Conservation (phyloP, 2,888 invertebrate species). For the Seira ritae region DNA sequence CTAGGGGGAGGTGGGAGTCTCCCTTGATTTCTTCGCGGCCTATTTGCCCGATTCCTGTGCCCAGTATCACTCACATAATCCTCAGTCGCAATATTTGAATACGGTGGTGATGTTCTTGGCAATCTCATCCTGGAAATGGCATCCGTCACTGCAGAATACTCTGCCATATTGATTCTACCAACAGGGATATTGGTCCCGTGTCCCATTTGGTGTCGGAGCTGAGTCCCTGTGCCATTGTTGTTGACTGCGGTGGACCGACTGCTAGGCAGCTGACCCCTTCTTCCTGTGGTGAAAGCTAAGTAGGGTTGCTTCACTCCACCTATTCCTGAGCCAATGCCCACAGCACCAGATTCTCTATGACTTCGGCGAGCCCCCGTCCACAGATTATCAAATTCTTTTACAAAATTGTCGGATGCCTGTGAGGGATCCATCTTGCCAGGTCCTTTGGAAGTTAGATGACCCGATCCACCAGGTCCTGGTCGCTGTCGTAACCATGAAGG, state of each 20-base stretch:
- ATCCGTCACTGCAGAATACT: slow-evolving; percentile 76
- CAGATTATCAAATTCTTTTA: slow-evolving; percentile 71
- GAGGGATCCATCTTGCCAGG: slow-evolving; percentile 70
- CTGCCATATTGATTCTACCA: slow-evolving; percentile 76
- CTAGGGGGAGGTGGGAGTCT: slow-evolving; percentile 71
- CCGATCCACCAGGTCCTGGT: slow-evolving; percentile 48
- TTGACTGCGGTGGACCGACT: slow-evolving; percentile 64
- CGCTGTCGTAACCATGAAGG: slow-evolving; percentile 69
- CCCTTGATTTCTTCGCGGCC: slow-evolving; percentile 70
- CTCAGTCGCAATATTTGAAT: slow-evolving; percentile 71
- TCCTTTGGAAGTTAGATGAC: slow-evolving; percentile 19
- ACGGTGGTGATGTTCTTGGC: slow-evolving; percentile 72
- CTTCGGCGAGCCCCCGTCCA: slow-evolving; percentile 72
- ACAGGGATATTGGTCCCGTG: slow-evolving; percentile 71
- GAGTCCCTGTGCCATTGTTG: slow-evolving; percentile 70
- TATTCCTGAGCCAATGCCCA: slow-evolving; percentile 41
- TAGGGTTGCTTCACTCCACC: slow-evolving; percentile 66
- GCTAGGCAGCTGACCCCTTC: slow-evolving; percentile 69
- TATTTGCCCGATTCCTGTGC: slow-evolving; percentile 70
- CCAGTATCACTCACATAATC: slow-evolving; percentile 73
- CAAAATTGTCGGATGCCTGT: slow-evolving; percentile 71
- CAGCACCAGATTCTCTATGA: slow-evolving; percentile 67
- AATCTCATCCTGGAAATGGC: slow-evolving; percentile 75
- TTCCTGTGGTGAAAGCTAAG: slow-evolving; percentile 72
- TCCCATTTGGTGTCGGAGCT: slow-evolving; percentile 59